Percentiles rank a stretch among this genome's conserved stretches.
phyloP scores from a whole-genome alignment of 1,140 invertebrate genomes.

The Leptinotarsa defecta region DNA sequence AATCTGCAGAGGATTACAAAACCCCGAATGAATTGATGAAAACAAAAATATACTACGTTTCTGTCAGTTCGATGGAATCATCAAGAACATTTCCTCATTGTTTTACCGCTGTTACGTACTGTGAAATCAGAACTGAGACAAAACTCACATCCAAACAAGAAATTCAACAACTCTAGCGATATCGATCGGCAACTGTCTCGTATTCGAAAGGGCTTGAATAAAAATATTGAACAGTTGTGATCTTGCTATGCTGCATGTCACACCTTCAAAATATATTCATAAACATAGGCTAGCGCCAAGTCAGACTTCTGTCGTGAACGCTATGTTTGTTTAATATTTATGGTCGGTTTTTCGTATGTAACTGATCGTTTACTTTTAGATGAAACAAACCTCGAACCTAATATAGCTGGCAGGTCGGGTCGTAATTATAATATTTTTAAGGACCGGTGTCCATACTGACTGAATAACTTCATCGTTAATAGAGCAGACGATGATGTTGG shows the following conservation, averaged over 20 bases:
- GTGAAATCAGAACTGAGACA: too few relatives aligned
- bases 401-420: neutral
- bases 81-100: too few relatives aligned
- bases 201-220: slow-evolving; percentile 27
- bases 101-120: too few relatives aligned
- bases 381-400: slow-evolving; percentile 5
- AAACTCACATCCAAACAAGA: neutral
- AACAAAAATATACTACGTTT: too few relatives aligned
- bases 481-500: slow-evolving; percentile 6
- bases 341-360: slow-evolving; percentile 30
- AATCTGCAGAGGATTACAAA: too few relatives aligned
- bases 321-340: slow-evolving; percentile 41
- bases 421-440: slow-evolving; percentile 17
- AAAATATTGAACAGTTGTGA: slow-evolving; percentile 33
- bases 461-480: slow-evolving; percentile 6
- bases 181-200: slow-evolving; percentile 29
- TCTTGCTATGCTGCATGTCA: slow-evolving; percentile 32
- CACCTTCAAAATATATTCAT: slow-evolving; percentile 35
- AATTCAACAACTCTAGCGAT: slow-evolving; percentile 25
- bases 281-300: slow-evolving; percentile 27
- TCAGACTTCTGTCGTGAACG: slow-evolving; percentile 38
- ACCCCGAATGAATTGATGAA: too few relatives aligned
- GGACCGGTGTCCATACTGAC: neutral
- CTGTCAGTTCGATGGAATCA: too few relatives aligned
- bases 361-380: slow-evolving; percentile 16